Evolutionary conservation across 2,888 invertebrate species (phyloP), one percentile per base, ranked within the genome.

Genomic region (Plutella xylostella): DNA sequence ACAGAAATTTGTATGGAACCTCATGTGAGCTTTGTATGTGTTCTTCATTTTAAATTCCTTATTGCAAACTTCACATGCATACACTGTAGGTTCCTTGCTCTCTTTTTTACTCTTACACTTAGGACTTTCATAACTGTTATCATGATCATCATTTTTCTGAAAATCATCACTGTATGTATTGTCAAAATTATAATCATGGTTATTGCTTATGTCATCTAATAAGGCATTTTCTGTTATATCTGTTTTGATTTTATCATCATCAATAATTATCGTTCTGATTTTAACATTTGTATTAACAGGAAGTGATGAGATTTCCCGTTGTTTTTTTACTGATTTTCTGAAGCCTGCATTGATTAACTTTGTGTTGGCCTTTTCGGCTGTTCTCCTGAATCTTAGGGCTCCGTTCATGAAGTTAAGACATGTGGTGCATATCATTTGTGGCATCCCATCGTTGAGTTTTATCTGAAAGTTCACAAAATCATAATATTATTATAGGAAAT

Each of bases 21-120:
- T 48, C 60, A 77, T 62, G 12, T 82, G 80, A 0, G 80, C 72
- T 5, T 70, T 74, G 49, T 65, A 82, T 0, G 80, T 79, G 0
- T 76, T 69, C 42, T 74, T 77, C 78, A 80, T 77, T 0, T 65
- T 48, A 44, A 79, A 82, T 53, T 74, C 75, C 31, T 80, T 82
- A 42, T 53, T 58, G 42, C 80, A 82, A 0, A 58, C 67, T 0
- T 35, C 48, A 20, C 80, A 82, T 25, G 68, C 72, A 50, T 75
- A 80, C 0, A 69, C 63, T 0, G 62, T 39, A 0, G 60, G 55
- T 2, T 22, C 43, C 31, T 22, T 14, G 4, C 25, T 22, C 1
- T 18, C 19, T 39, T 38, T 44, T 14, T 30, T 6, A 14, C 21
- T 14, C 20, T 25, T 43, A 2, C 22, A 15, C n/a, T n/a, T n/a